Conservation (phyloP, 2,113 vertebrate genomes). For the Pluvianellus socialis region DNA sequence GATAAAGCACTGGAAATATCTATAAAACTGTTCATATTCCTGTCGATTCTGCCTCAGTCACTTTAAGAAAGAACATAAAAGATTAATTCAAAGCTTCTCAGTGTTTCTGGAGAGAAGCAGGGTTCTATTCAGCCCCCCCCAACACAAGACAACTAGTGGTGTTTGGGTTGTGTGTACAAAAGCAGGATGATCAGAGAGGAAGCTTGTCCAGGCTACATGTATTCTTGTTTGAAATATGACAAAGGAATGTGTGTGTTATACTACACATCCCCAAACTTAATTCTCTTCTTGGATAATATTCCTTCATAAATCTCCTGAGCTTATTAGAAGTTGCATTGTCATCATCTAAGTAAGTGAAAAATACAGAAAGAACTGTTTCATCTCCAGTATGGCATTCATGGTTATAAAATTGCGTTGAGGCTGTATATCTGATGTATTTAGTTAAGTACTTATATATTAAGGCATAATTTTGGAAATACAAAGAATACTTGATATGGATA, state of each 20-base stretch:
- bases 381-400: not conserved
- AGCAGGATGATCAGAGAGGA: not conserved
- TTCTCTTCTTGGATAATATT: not conserved
- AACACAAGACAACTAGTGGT: not conserved
- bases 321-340: not conserved
- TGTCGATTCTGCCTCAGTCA: not conserved
- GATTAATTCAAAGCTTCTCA: not conserved
- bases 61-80: not conserved
- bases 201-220: not conserved
- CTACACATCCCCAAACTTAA: not conserved
- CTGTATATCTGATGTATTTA: not conserved
- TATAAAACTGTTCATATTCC: not conserved
- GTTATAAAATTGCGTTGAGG: not conserved
- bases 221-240: not conserved
- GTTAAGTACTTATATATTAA: not conserved
- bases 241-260: not conserved
- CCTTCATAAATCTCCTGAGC: not conserved
- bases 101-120: not conserved
- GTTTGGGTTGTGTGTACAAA: accelerated
- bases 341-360: not conserved
- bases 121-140: not conserved
- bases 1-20: not conserved
- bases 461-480: not conserved
- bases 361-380: not conserved
- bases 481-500: not conserved